Conservation (phyloP, 2,888 invertebrate genomes). For the Xestoiulus laeticollis region DNA sequence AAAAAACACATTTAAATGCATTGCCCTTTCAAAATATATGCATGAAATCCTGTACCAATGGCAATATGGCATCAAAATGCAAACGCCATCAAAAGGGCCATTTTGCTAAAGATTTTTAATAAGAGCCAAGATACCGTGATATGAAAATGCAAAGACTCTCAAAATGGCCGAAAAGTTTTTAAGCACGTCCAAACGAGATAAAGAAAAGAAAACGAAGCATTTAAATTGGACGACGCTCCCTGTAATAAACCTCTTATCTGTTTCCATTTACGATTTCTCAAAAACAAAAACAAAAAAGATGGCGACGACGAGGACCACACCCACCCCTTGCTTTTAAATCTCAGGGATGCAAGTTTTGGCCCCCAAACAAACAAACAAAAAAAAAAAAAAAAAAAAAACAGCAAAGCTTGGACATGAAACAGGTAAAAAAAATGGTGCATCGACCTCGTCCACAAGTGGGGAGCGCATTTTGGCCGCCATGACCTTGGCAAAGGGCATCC, state of each 20-base stretch:
- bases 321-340: background rate
- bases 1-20: too few species aligned
- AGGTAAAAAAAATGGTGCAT: background rate
- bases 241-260: background rate
- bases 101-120: too few species aligned
- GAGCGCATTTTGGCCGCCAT: background rate
- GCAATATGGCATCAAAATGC: too few species aligned
- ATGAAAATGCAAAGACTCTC: too few species aligned
- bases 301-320: background rate
- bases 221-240: background rate
- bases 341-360: background rate
- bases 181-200: background rate
- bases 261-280: background rate
- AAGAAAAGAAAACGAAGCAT: background rate
- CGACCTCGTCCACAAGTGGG: background rate
- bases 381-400: background rate
- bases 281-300: background rate
- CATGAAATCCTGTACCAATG: too few species aligned
- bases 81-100: too few species aligned
- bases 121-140: too few species aligned
- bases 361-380: background rate
- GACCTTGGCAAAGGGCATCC: slow-evolving; percentile 9
- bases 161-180: too few species aligned
- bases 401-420: background rate
- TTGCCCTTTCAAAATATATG: too few species aligned